Conservation (phyloP, 2,888 invertebrate species). For the Hemithea aestivaria region DNA sequence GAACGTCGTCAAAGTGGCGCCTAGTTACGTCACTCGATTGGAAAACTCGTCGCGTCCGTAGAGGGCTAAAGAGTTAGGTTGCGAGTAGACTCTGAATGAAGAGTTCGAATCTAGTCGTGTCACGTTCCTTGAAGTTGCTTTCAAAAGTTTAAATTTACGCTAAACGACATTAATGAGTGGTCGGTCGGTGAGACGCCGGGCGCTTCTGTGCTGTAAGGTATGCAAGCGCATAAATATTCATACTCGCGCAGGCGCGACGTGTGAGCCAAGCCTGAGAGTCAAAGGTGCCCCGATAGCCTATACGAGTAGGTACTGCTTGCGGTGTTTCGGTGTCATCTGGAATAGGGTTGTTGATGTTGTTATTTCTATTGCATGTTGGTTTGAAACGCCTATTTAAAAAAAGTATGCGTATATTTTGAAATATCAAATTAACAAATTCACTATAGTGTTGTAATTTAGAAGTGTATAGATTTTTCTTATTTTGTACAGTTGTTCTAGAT, state of each 20-base stretch:
- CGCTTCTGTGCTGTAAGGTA: conserved; percentile 34
- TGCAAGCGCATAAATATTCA: conserved; percentile 62
- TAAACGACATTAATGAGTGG: conserved; percentile 65
- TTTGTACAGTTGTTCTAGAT: too few species aligned
- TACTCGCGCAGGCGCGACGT: conserved; percentile 47
- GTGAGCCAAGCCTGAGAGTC: conserved; percentile 50
- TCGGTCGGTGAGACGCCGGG: conserved; percentile 44
- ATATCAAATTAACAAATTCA: too few species aligned
- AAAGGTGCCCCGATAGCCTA: conserved; percentile 59
- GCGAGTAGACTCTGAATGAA: conserved; percentile 58
- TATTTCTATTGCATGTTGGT: too few species aligned
- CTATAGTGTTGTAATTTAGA: too few species aligned
- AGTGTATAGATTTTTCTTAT: too few species aligned
- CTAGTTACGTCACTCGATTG: conserved; percentile 69
- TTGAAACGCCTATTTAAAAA: too few species aligned
- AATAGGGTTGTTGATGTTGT: conserved; percentile 36
- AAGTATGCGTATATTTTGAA: too few species aligned
- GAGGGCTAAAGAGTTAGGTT: conserved; percentile 51
- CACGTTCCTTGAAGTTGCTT: conserved; percentile 63
- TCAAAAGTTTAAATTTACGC: conserved; percentile 67
- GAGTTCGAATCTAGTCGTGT: conserved; percentile 43
- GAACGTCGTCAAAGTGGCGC: conserved; percentile 58
- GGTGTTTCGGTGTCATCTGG: conserved; percentile 19
- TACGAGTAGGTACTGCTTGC: too few species aligned
- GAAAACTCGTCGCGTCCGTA: conserved; percentile 60